A percentile compares a stretch with the other conserved stretches of the same genome.
phyloP scores from a whole-genome alignment of 2,888 invertebrate genomes.

The Orthosia cruda region DNA sequence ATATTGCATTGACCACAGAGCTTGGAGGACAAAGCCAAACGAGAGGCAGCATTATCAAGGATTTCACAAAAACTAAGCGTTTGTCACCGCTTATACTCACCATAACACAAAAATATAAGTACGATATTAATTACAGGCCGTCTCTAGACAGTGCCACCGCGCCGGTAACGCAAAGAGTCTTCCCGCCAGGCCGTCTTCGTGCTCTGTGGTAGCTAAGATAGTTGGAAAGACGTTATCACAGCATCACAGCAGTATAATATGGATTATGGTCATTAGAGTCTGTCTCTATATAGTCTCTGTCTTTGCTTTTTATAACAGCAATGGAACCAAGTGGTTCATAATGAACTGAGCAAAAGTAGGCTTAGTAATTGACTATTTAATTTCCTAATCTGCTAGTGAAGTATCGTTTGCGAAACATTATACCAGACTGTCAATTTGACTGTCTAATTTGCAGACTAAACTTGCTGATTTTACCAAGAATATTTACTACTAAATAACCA shows the following conservation, averaged over 20 bases:
- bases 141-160: too few species aligned
- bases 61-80: neutral
- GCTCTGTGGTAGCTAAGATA: too few species aligned
- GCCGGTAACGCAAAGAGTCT: too few species aligned
- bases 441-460: neutral
- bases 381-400: neutral
- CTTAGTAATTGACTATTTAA: neutral
- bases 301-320: too few species aligned
- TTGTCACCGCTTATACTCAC: neutral
- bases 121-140: too few species aligned
- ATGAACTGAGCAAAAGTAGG: neutral
- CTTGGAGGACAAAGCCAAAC: neutral
- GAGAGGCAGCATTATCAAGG: neutral
- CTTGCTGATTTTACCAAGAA: conserved; percentile 3
- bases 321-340: neutral
- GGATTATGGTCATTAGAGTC: too few species aligned
- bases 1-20: neutral
- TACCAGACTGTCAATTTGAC: neutral
- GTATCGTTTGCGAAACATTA: neutral
- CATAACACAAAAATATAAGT: too few species aligned
- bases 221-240: too few species aligned
- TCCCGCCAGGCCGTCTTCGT: too few species aligned
- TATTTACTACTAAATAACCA: conserved; percentile 13
- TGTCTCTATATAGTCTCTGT: too few species aligned
- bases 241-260: too few species aligned